Base-by-base conservation (phyloP, 2,797 vertebrate genomes). In the Pangasius larnaudii region DNA sequence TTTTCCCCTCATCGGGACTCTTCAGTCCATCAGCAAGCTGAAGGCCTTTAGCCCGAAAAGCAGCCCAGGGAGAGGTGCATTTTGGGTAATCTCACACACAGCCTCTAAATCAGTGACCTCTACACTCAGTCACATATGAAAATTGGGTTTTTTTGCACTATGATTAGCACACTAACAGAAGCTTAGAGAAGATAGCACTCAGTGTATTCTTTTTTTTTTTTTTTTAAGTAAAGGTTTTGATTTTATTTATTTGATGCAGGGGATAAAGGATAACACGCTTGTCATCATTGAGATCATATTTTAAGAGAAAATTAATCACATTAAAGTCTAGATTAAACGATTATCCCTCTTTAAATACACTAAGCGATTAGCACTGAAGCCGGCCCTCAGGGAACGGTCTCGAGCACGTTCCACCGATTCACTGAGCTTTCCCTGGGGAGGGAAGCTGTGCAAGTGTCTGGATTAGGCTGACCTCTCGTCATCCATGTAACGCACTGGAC, bases 331-430 rank as follows among this genome's bases (percentile, higher is more conserved):
- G 93, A 93, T 94, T 89, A 90, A 86, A 82, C 9, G 90, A 89
- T 95, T 94, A 96, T 95, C 94, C 92, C 90, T 74, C 79, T 80
- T 92, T 93, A 93, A 95, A 94, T 92, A 93, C 91, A 90, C 85
- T 93, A 94, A 95, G 91, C 93, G 94, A 95, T 95, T 93, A 93
- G 93, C 92, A 88, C 88, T 82, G 91, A 94, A 91, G 86, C 88
- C 79, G 89, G 92, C 91, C 91, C 92, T 83, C 87, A 61, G 92
- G 90, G 85, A 91, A 89, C 88, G 53, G 85, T 85, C 58, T 75
- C 19, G 63, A 16, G 86, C 88, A 61, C 71, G 85, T 80, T 89
- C 85, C 89, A 80, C 91, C 90, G 63, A 85, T 77, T 86, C 30
- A n/a, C 85, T 67, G 88, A 91, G 11, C 88, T 0, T n/a, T 93